A percentile compares a stretch with the other conserved stretches of the same genome.
phyloP scores from a whole-genome alignment of 2,888 invertebrate species.

The Caenorhabditis parvicauda region DNA sequence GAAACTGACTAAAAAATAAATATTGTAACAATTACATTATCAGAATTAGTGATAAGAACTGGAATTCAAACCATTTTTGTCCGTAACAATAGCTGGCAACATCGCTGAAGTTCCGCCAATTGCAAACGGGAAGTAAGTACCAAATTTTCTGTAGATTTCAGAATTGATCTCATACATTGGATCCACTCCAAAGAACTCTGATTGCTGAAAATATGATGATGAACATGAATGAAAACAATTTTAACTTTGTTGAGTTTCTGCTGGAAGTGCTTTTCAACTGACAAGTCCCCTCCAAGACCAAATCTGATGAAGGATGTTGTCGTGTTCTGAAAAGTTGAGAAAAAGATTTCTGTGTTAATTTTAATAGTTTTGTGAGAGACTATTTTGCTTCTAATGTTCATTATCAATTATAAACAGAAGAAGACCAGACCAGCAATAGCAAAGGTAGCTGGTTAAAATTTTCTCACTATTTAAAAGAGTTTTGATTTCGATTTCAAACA shows the following conservation, averaged over 20 bases:
- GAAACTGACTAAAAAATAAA: too few species aligned
- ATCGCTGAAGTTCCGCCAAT: conserved; percentile 16
- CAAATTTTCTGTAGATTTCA: conserved; percentile 11
- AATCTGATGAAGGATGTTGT: conserved; percentile 15
- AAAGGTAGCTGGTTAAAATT: too few species aligned
- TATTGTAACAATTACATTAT: too few species aligned
- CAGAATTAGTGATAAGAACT: too few species aligned
- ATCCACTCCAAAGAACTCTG: conserved; percentile 19
- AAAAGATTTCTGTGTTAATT: too few species aligned
- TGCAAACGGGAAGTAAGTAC: conserved; percentile 21
- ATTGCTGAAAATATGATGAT: conserved; percentile 4
- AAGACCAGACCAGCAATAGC: too few species aligned
- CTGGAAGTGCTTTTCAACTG: conserved; percentile 12
- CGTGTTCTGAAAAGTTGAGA: conserved; percentile 9
- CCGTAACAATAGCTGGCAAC: conserved; percentile 12
- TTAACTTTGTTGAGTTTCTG: conserved; percentile 1
- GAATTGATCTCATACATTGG: conserved; percentile 16
- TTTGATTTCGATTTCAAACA: too few species aligned
- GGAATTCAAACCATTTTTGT: conserved; percentile 7
- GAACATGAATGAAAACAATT: background rate
- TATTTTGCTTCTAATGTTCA: too few species aligned
- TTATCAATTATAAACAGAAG: too few species aligned
- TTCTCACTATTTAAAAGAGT: too few species aligned
- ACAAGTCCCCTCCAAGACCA: conserved; percentile 11
- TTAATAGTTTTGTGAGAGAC: too few species aligned